A percentile compares a stretch with the other conserved stretches of the same genome.
Conservation (phyloP, 1,140 invertebrate genomes). For the Leptonema lineaticorne region DNA sequence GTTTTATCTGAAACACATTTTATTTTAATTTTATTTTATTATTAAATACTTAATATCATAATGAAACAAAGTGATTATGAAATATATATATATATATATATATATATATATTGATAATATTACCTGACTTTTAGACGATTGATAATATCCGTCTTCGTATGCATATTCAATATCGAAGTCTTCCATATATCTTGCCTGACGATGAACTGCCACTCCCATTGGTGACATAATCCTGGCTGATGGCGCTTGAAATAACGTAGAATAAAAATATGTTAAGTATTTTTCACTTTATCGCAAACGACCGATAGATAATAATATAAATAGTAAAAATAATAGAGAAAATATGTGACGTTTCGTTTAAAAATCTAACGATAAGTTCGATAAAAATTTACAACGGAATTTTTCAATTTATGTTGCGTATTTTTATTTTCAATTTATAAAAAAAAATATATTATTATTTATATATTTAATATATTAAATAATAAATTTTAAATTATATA, state of each 20-base stretch:
- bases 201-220: constrained; percentile 64
- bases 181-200: constrained; percentile 49
- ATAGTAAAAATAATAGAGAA: too few species aligned
- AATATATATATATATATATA: not conserved
- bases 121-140: constrained; percentile 44
- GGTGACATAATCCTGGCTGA: constrained; percentile 69
- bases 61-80: not conserved
- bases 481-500: too few species aligned
- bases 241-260: constrained; percentile 41
- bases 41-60: too few species aligned
- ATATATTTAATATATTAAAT: too few species aligned
- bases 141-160: constrained; percentile 48
- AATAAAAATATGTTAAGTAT: constrained; percentile 8
- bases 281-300: not conserved
- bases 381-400: too few species aligned
- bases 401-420: too few species aligned
- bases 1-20: constrained; percentile 62
- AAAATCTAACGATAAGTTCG: too few species aligned
- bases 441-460: too few species aligned
- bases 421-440: too few species aligned
- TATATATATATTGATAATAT: not conserved
- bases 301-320: not conserved
- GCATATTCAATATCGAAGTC: constrained; percentile 56
- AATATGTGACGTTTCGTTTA: too few species aligned
- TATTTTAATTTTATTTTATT: not conserved